phyloP scores from a whole-genome alignment of 2,888 invertebrate genomes.

The Chorisops tibialis region DNA sequence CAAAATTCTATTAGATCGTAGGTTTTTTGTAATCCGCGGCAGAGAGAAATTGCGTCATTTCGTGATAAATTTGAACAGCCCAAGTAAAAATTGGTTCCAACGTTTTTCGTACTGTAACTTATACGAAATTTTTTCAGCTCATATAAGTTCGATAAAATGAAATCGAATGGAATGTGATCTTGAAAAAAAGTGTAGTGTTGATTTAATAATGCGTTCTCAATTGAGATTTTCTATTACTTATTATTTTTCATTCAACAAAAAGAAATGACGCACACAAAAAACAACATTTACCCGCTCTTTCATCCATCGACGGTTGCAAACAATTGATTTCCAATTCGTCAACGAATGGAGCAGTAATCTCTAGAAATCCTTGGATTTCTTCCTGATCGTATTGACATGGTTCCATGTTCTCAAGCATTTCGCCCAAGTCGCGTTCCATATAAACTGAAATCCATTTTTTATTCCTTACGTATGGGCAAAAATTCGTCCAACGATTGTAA shows the following conservation, averaged over 20 bases:
- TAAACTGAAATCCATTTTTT: slow-evolving; percentile 48
- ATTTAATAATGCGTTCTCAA: too few species aligned
- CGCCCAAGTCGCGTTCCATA: slow-evolving; percentile 52
- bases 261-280: not conserved
- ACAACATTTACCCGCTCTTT: slow-evolving; percentile 35
- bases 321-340: slow-evolving; percentile 47
- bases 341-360: slow-evolving; percentile 48
- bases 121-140: slow-evolving; percentile 47
- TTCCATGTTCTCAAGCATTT: slow-evolving; percentile 48
- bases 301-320: slow-evolving; percentile 45
- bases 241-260: not conserved
- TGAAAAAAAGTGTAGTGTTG: too few species aligned
- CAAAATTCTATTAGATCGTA: slow-evolving; percentile 47
- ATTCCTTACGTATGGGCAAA: slow-evolving; percentile 33
- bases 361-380: slow-evolving; percentile 43
- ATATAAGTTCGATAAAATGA: slow-evolving; percentile 48
- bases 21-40: slow-evolving; percentile 46
- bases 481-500: slow-evolving; percentile 44
- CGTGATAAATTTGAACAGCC: slow-evolving; percentile 49
- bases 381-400: slow-evolving; percentile 49
- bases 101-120: slow-evolving; percentile 49
- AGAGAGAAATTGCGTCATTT: slow-evolving; percentile 43
- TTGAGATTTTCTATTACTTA: too few species aligned
- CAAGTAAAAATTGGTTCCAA: slow-evolving; percentile 46
- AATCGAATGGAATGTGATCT: slow-evolving; percentile 53